Evolutionary conservation across 2,888 invertebrate species (phyloP).

Genomic region (Nemotelus pantherinus): DNA sequence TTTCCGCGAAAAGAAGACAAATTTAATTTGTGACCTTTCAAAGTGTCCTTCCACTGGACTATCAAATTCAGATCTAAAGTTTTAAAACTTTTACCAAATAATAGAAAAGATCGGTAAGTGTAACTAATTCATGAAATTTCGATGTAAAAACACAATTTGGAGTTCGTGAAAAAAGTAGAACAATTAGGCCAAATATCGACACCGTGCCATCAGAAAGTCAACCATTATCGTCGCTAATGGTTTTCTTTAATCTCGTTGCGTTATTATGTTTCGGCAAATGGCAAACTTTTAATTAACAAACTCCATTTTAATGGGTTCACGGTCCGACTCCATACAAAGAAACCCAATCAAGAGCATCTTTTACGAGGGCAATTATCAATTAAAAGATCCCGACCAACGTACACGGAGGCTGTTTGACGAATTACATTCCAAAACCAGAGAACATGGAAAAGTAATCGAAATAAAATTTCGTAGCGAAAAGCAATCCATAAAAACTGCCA

Average conservation of each 20-base stretch:
- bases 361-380: constrained; percentile 49
- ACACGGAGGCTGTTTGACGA: constrained; percentile 15
- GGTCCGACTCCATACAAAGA: constrained; percentile 29
- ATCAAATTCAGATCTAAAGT: too few species aligned
- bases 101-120: too few species aligned
- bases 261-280: constrained; percentile 25
- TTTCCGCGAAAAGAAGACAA: too few species aligned
- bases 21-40: too few species aligned
- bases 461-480: constrained; percentile 46
- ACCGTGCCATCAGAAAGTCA: not conserved
- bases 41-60: too few species aligned
- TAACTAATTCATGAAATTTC: too few species aligned
- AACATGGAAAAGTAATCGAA: constrained; percentile 47
- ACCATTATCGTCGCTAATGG: constrained; percentile 34
- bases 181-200: too few species aligned
- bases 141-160: too few species aligned
- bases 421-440: constrained; percentile 26
- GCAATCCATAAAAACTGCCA: constrained; percentile 43
- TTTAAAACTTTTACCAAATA: too few species aligned
- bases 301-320: constrained; percentile 38
- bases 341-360: constrained; percentile 48
- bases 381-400: constrained; percentile 45
- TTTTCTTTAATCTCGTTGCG: constrained; percentile 27
- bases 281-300: constrained; percentile 43
- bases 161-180: too few species aligned